These are phyloP conservation scores for Synergus japonicus DNA, from an alignment of 2,888 invertebrate species.

Conservation along the genomic window DNA sequence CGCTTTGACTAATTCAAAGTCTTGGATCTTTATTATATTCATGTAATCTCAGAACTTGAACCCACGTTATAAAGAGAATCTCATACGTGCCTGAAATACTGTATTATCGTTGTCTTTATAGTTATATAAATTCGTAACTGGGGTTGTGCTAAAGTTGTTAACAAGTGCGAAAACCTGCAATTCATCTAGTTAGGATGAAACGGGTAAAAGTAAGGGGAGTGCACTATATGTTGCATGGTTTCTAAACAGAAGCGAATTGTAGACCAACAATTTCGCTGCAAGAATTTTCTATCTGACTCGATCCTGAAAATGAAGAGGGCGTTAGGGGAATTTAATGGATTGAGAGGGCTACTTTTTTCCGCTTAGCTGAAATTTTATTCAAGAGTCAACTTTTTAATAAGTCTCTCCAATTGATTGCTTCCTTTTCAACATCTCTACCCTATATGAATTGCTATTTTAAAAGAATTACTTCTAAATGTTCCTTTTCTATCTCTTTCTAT, in stretches of 20 bases:
- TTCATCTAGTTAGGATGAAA: constrained; percentile 27
- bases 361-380: no score
- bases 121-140: constrained; percentile 9
- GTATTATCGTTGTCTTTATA: constrained; percentile 24
- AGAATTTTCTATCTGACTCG: constrained; percentile 2
- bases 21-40: neutral
- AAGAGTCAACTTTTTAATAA: no score
- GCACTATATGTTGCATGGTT: constrained; percentile 63
- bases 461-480: no score
- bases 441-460: no score
- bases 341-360: no score
- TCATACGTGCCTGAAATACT: constrained; percentile 14
- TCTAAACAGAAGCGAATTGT: constrained; percentile 64
- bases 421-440: no score
- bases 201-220: constrained; percentile 45
- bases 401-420: no score
- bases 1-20: neutral
- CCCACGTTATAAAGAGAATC: constrained; percentile 12
- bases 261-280: constrained; percentile 66
- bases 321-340: neutral
- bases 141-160: constrained; percentile 33
- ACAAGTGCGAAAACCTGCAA: constrained; percentile 52
- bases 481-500: no score
- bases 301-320: neutral
- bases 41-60: neutral